Evolutionary conservation across 2,888 invertebrate species (phyloP), one percentile per base, ranked within the genome.

Genomic region (Perizoma affinitatum): DNA sequence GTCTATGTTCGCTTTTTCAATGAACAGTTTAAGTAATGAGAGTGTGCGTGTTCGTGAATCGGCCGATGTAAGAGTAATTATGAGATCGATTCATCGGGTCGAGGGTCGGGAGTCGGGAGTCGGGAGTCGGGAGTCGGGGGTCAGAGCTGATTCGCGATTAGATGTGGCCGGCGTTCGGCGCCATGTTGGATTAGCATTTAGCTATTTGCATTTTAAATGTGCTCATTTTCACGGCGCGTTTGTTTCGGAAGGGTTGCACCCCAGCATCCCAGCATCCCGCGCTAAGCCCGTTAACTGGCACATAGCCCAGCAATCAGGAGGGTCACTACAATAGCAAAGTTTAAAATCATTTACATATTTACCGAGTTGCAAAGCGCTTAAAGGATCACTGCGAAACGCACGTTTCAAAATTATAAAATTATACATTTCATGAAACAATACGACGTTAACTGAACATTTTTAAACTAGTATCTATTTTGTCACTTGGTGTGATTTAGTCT

Each of bases 161-260:
- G 52, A 54, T 53, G 46, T 22, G 47, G 33, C 22, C 48, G 6
- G 5, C 35, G 40, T 22, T 6, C 69, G 72, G 71, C 69, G 79
- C 79, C 82, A 79, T 82, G 65, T 78, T 81, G 83, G 76, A 82
- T 82, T 82, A 83, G 75, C 76, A 56, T 35, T 22, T 22, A 22
- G 49, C 69, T 84, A 84, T 87, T 87, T 86, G 87, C 87, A 87
- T 87, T 85, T 76, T 75, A 79, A 82, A 83, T 83, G 63, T 46
- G 59, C 55, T 66, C 57, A 56, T 70, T 74, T 72, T 76, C 69
- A 73, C 73, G 75, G 69, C 66, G 62, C 69, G 65, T 69, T 70
- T 66, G 68, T 41, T 9, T 40, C 55, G 63, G 63, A 70, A 76
- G 79, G 82, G 84, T 80, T 73, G 77, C 74, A 74, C 44, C 59